These are phyloP conservation scores for Alfaro cultratus DNA, from an alignment of 2,797 vertebrate species.

Conservation along the genomic window DNA sequence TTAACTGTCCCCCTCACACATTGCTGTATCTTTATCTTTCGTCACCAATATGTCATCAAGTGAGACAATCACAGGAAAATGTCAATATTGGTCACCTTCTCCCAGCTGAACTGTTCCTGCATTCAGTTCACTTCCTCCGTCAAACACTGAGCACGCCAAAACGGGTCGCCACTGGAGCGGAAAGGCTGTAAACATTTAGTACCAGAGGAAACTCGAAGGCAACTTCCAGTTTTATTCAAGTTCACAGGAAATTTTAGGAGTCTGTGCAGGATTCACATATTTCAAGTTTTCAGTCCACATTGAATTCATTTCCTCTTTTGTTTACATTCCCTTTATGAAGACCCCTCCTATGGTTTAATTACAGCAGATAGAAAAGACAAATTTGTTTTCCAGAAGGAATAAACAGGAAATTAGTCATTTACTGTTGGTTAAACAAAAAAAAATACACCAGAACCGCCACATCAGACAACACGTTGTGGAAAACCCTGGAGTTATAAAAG, in stretches of 20 bases:
- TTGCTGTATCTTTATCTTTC: conserved; percentile 1
- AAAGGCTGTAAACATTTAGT: conserved; percentile 41
- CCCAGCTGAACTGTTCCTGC: conserved; percentile 9
- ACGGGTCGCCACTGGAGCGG: conserved; percentile 24
- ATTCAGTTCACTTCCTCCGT: conserved; percentile 54
- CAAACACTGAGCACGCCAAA: neutral
- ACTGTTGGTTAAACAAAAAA: neutral
- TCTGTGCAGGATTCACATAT: neutral
- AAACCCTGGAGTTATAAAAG: conserved; percentile 18
- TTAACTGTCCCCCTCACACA: neutral
- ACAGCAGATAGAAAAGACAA: neutral
- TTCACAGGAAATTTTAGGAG: conserved; percentile 29
- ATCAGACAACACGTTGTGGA: conserved; percentile 26
- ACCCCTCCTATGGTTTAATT: conserved; percentile 1
- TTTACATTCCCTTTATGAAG: conserved; percentile 9
- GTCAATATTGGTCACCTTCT: conserved; percentile 3
- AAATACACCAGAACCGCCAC: neutral
- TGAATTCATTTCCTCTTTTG: conserved; percentile 17
- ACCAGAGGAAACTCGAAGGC: conserved; percentile 27
- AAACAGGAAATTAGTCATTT: conserved; percentile 57
- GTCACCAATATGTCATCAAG: conserved; percentile 30
- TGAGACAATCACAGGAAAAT: conserved; percentile 49
- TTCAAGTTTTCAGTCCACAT: conserved; percentile 3
- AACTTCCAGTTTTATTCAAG: conserved; percentile 31
- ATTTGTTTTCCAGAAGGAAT: conserved; percentile 8